A percentile compares a stretch with the other conserved stretches of the same genome.
Evolutionary conservation across 1,140 invertebrate species (phyloP).

Genomic region (Eulimnadia texana): DNA sequence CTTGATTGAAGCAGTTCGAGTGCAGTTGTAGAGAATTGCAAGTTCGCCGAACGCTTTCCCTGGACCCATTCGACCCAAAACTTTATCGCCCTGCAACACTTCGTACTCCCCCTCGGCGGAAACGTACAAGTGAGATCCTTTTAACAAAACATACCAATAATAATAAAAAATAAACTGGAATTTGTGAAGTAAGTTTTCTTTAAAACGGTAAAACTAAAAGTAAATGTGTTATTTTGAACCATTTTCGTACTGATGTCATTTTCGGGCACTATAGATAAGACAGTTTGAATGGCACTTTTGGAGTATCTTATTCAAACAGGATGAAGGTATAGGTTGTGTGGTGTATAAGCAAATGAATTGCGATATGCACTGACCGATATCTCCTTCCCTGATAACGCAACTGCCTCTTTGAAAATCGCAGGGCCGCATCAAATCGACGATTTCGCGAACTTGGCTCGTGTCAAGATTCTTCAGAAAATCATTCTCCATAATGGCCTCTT

Average conservation of each 20-base stretch:
- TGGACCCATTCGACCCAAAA: conserved; percentile 60
- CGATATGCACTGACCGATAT: too few species aligned
- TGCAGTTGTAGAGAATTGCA: conserved; percentile 84
- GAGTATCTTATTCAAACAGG: too few species aligned
- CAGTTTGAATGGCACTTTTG: too few species aligned
- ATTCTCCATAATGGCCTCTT: conserved; percentile 68
- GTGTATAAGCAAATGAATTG: too few species aligned
- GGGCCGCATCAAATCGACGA: conserved; percentile 81
- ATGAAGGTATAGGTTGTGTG: too few species aligned
- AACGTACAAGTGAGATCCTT: conserved; percentile 59
- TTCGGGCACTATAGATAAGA: too few species aligned
- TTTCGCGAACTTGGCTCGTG: conserved; percentile 56
- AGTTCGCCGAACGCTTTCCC: conserved; percentile 65
- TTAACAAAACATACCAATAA: conserved; percentile 13
- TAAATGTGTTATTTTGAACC: too few species aligned
- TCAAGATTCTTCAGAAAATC: conserved; percentile 87
- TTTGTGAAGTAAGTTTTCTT: background rate
- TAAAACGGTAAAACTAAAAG: background rate
- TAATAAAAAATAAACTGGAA: too few species aligned
- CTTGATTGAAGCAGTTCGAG: conserved; percentile 66
- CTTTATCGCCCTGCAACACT: conserved; percentile 56
- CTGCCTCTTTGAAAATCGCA: conserved; percentile 55
- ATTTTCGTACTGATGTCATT: too few species aligned
- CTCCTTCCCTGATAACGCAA: conserved; percentile 75
- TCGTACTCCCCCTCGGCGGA: conserved; percentile 72